These are phyloP conservation scores for Eumacrocentrus americanus DNA, from an alignment of 2,888 invertebrate species.

Conservation along the genomic window DNA sequence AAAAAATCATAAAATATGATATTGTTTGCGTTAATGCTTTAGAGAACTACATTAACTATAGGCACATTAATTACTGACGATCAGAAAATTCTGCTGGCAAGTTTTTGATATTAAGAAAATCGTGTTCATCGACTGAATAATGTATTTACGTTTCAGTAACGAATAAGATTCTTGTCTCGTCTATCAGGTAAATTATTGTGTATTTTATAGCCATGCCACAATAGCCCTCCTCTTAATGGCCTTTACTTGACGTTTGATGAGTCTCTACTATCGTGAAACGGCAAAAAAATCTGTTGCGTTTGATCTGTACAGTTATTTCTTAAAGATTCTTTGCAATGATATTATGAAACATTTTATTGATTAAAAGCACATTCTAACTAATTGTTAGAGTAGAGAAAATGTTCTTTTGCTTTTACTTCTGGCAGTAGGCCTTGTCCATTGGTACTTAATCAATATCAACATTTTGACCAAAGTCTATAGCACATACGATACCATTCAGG, in stretches of 20 bases:
- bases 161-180: no score
- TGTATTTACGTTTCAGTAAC: no score
- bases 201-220: no score
- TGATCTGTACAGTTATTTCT: neutral
- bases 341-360: neutral
- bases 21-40: neutral
- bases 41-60: neutral
- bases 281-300: neutral
- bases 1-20: neutral
- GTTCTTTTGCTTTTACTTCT: neutral
- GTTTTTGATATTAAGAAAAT: neutral
- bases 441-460: neutral
- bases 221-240: no score
- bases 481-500: neutral
- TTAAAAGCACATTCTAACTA: neutral
- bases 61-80: neutral
- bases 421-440: slow-evolving; percentile 7
- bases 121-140: no score
- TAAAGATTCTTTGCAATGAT: neutral
- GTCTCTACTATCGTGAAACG: no score
- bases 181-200: no score
- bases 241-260: no score
- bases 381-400: neutral
- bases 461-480: neutral
- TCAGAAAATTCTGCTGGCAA: neutral